phyloP scores from a whole-genome alignment of 1,140 invertebrate genomes.

The Listronotus oregonensis region DNA sequence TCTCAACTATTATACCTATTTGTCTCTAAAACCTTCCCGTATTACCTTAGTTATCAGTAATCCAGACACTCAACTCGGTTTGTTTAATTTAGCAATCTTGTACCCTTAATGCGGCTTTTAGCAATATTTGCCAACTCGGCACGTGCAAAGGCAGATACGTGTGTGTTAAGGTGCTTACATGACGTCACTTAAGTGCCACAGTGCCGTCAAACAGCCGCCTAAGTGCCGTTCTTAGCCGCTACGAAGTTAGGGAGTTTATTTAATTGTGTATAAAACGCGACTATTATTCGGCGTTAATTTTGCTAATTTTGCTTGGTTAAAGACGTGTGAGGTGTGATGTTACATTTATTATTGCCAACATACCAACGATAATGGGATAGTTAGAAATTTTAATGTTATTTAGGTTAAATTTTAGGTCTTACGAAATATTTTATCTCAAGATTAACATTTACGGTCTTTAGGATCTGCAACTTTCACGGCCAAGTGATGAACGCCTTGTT shows the following conservation, averaged over 20 bases:
- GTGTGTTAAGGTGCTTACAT: slow-evolving; percentile 37
- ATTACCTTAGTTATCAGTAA: slow-evolving; percentile 17
- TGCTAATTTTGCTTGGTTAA: slow-evolving; percentile 5
- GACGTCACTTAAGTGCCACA: slow-evolving; percentile 32
- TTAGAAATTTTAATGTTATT: too few relatives aligned
- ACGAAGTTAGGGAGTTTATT: slow-evolving; percentile 23
- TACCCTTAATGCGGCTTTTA: slow-evolving; percentile 23
- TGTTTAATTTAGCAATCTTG: slow-evolving; percentile 38
- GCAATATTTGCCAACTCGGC: slow-evolving; percentile 35
- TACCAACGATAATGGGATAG: too few relatives aligned
- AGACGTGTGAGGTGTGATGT: too few relatives aligned
- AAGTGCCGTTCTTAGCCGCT: slow-evolving; percentile 22
- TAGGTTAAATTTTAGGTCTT: too few relatives aligned
- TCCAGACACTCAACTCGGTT: slow-evolving; percentile 10
- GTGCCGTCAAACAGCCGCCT: slow-evolving; percentile 25
- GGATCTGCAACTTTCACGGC: too few relatives aligned
- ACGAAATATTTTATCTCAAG: too few relatives aligned
- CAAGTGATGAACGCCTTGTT: too few relatives aligned
- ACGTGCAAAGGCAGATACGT: slow-evolving; percentile 39
- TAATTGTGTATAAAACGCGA: slow-evolving; percentile 22
- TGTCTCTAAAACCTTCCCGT: neutral
- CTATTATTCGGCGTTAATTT: slow-evolving; percentile 29
- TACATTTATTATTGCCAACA: too few relatives aligned
- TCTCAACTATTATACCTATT: too few relatives aligned
- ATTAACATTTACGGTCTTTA: too few relatives aligned